A percentile compares a stretch with the other conserved stretches of the same genome.
Conservation (phyloP, 1,140 invertebrate genomes). For the Octopus bimaculoides region DNA sequence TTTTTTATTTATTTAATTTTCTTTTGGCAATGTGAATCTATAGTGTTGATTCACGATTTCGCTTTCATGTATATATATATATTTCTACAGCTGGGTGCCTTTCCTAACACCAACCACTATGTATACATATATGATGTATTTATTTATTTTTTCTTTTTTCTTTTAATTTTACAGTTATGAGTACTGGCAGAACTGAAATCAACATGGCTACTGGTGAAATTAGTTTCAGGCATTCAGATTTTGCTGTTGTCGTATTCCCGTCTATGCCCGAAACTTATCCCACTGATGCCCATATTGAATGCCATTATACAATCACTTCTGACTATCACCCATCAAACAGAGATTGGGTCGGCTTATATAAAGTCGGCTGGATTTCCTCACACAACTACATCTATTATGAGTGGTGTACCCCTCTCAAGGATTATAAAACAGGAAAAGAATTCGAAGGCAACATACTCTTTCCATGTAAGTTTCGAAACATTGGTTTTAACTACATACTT, state of each 20-base stretch:
- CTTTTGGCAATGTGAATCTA: too few species aligned
- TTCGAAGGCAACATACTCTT: slow-evolving; percentile 39
- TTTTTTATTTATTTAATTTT: too few species aligned
- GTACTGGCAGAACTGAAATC: neutral
- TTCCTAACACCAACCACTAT: too few species aligned
- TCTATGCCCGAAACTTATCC: slow-evolving; percentile 51
- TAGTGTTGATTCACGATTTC: too few species aligned
- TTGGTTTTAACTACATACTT: neutral
- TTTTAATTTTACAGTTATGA: neutral
- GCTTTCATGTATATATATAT: too few species aligned
- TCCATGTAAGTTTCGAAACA: slow-evolving; percentile 28
- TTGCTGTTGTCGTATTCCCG: slow-evolving; percentile 52
- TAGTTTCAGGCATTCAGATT: slow-evolving; percentile 31
- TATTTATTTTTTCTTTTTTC: neutral
- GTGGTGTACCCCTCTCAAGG: slow-evolving; percentile 38
- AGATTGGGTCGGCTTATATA: slow-evolving; percentile 55
- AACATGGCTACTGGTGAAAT: neutral
- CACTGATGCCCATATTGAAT: slow-evolving; percentile 49
- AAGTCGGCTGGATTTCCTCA: slow-evolving; percentile 48
- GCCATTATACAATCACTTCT: slow-evolving; percentile 47
- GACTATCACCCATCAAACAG: slow-evolving; percentile 33
- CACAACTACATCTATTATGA: slow-evolving; percentile 50
- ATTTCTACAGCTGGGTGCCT: too few species aligned
- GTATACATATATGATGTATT: too few species aligned
- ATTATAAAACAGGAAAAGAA: slow-evolving; percentile 33